Percentiles rank a stretch among this genome's conserved stretches.
These are phyloP conservation scores for Archips crataeganus DNA, from an alignment of 2,888 invertebrate species.

Conservation along the genomic window DNA sequence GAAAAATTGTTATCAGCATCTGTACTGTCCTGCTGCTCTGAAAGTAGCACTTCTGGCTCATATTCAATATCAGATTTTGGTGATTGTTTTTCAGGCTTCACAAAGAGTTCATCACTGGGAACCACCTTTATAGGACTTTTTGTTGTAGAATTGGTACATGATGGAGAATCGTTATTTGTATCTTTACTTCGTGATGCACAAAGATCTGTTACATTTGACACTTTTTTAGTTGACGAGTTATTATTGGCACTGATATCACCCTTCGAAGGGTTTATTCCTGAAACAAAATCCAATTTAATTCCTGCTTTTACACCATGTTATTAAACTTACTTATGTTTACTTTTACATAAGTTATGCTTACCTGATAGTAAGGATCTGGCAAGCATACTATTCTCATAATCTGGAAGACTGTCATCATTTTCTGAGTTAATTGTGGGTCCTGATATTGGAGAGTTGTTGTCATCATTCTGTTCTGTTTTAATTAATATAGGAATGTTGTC, in stretches of 20 bases:
- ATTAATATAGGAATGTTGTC: constrained; percentile 72
- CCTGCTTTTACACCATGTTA: too few relatives aligned
- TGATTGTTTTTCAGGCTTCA: constrained; percentile 79
- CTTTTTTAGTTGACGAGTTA: constrained; percentile 68
- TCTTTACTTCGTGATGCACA: constrained; percentile 67
- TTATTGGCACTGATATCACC: constrained; percentile 69
- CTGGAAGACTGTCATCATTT: constrained; percentile 80
- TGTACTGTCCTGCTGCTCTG: constrained; percentile 76
- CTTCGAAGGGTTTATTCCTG: constrained; percentile 82
- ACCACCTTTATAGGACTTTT: constrained; percentile 71
- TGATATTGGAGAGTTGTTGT: constrained; percentile 63
- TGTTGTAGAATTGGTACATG: constrained; percentile 59
- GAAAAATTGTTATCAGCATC: constrained; percentile 69
- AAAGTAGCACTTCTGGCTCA: constrained; percentile 79
- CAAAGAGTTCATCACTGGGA: constrained; percentile 63
- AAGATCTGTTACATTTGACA: constrained; percentile 64
- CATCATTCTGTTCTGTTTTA: constrained; percentile 76
- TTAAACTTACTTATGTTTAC: neutral
- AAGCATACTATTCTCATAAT: constrained; percentile 84
- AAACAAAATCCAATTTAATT: constrained; percentile 44
- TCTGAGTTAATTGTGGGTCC: constrained; percentile 65
- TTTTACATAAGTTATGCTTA: constrained; percentile 45
- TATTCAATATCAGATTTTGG: constrained; percentile 79
- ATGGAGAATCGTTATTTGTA: constrained; percentile 60
- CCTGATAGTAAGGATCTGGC: constrained; percentile 82